Evolutionary conservation across 2,888 invertebrate genomes (phyloP), one percentile per base, ranked within the genome.

Genomic region (Rhorus exstirpatorius): DNA sequence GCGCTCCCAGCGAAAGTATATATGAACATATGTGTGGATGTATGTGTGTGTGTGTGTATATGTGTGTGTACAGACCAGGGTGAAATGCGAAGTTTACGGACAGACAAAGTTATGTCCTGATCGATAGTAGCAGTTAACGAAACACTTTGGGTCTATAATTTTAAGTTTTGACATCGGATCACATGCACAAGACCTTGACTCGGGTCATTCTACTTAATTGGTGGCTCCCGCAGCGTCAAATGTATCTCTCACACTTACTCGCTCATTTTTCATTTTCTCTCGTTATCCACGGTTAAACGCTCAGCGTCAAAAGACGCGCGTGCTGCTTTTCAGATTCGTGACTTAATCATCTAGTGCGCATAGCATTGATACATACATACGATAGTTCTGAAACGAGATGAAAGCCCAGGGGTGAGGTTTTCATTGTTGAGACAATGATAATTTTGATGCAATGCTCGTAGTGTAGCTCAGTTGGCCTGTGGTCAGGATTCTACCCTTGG

Each of bases 1-100:
- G 88, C 89, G 89, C 87, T 89, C 90, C 91, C 90, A 86, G 79
- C 41, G 51, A 82, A 71, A 75, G 46, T 77, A 38, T 63, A 53
- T 63, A 26, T 46, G 58, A 8, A 35, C 35, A 19, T 17, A 41
- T n/a, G n/a, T n/a, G n/a, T n/a, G n/a, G n/a, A n/a, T n/a, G n/a
- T n/a, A n/a, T n/a, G n/a, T n/a, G n/a, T n/a, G n/a, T n/a, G n/a
- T n/a, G n/a, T 17, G n/a, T n/a, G n/a, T 46, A 68, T 14, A 26
- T 26, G 17, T 8, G 38, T 21, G 55, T 0, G 14, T 38, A 12
- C 31, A 44, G 17, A 71, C 24, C 12, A 41, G 60, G 24, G 49
- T 55, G n/a, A 26, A 65, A 31, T 12, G 12, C 46, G 26, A 51
- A 71, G 55, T 72, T 78, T 51, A 72, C 74, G 19, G 58, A 46